A percentile compares a stretch with the other conserved stretches of the same genome.
Evolutionary conservation across 2,888 invertebrate species (phyloP).

Genomic region (Dynastes maya): DNA sequence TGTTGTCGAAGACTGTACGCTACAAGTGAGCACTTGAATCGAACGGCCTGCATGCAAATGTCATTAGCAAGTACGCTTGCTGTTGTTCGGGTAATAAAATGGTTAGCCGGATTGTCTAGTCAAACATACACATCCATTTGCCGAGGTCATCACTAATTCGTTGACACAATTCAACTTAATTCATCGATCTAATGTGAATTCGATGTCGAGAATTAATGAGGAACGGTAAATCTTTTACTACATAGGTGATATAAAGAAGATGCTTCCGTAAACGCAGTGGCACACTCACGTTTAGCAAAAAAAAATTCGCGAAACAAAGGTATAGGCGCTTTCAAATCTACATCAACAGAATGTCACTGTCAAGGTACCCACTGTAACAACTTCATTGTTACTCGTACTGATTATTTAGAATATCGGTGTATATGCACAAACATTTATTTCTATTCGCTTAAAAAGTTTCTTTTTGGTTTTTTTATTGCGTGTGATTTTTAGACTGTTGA

Average conservation of each 20-base stretch:
- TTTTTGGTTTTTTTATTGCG: too few species aligned
- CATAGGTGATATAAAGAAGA: neutral
- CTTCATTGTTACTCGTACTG: too few species aligned
- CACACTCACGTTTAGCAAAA: too few species aligned
- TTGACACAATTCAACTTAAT: slow-evolving; percentile 6
- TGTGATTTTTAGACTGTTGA: too few species aligned
- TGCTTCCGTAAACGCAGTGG: neutral
- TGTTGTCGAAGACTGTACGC: neutral
- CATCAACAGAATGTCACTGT: too few species aligned
- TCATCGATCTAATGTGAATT: slow-evolving; percentile 12
- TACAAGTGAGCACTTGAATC: slow-evolving; percentile 4
- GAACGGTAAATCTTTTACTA: slow-evolving; percentile 1
- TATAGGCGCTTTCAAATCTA: too few species aligned
- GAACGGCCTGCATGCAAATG: slow-evolving; percentile 12
- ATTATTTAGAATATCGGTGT: too few species aligned
- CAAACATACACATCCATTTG: slow-evolving; percentile 18
- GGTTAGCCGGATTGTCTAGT: neutral
- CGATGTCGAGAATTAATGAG: slow-evolving; percentile 2
- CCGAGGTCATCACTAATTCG: slow-evolving; percentile 8
- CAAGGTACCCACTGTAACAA: too few species aligned
- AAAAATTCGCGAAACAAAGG: too few species aligned
- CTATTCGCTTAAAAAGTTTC: too few species aligned
- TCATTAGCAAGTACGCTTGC: slow-evolving; percentile 13
- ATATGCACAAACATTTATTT: too few species aligned
- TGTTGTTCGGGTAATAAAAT: slow-evolving; percentile 17